These are phyloP conservation scores for Ivindomyrus marchei DNA, from an alignment of 2,113 vertebrate genomes.

Conservation along the genomic window DNA sequence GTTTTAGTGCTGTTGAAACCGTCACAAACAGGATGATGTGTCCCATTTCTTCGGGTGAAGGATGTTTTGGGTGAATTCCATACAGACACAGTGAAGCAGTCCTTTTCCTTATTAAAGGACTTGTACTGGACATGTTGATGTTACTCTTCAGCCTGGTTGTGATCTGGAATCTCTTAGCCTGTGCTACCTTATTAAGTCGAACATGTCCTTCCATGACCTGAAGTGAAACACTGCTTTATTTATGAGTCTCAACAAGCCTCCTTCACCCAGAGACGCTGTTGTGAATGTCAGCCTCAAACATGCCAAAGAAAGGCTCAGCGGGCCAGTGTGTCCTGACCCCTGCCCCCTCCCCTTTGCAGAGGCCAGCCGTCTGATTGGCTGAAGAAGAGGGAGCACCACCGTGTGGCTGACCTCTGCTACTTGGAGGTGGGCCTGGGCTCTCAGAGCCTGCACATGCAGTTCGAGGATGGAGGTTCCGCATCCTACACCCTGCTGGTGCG, in stretches of 20 bases:
- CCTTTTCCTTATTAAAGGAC: neutral
- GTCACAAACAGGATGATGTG: neutral
- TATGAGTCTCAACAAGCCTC: neutral
- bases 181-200: neutral
- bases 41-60: neutral
- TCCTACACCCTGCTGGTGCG: slow-evolving; percentile 79
- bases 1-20: neutral
- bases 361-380: slow-evolving; percentile 77
- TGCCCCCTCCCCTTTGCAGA: slow-evolving; percentile 45
- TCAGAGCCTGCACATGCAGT: slow-evolving; percentile 77
- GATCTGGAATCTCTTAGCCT: neutral
- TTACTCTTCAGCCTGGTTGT: neutral
- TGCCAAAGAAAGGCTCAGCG: neutral
- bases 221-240: neutral
- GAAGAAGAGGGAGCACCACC: slow-evolving; percentile 64
- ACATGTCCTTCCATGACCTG: neutral
- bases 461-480: slow-evolving; percentile 53
- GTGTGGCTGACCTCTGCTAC: slow-evolving; percentile 67
- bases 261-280: neutral
- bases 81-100: neutral
- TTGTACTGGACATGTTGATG: neutral
- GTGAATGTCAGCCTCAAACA: neutral
- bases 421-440: slow-evolving; percentile 78
- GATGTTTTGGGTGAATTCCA: neutral
- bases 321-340: neutral